Base-by-base conservation (phyloP, 2,888 invertebrate species). In the Ophion ellenae region DNA sequence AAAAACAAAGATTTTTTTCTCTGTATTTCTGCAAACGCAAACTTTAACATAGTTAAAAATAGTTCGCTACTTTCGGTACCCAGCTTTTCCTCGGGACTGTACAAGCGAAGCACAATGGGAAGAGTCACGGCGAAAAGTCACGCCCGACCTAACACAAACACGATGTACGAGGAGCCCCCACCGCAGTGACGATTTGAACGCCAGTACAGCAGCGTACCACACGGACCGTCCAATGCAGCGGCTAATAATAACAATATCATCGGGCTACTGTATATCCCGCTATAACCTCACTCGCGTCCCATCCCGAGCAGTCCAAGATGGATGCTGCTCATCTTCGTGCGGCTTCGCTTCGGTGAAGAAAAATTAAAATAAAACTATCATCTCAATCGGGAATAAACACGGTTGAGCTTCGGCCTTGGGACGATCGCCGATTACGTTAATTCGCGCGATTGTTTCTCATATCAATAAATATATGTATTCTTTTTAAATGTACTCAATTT, bases 321-420 rank as follows among this genome's bases (percentile, higher is more conserved):
- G 90, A 90, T 89, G 89, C 89, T 89, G 88, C 89, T 90, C 89
- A 79, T 86, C 86, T 79, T 86, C 87, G 78, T 64, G 77, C 77
- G 40, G 69, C 78, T 74, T 61, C 36, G 70, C 75, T 78, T 67
- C 70, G 63, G 40, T 69, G 77, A 77, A 81, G 61, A 61, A 47
- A 32, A 74, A 69, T 10, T 32, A 47, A 45, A 53, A 32, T 45
- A 63, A 11, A 66, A 28, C 20, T 28, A 67, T 57, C 24, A 40
- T 67, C 57, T 20, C 20, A 57, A 17, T 17, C 32, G 75, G 17
- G 17, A 53, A 53, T 53, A 53, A 53, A 53, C 53, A 53, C 53
- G 17, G 53, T 17, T 11, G 17, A 53, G 17, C 17, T 17, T 14
- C 17, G 53, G 53, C 53, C 53, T 53, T 53, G 17, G 17, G 53